Evolutionary conservation across 1,140 invertebrate species (phyloP), one percentile per base, ranked within the genome.

Genomic region (Papilio polyxenes): DNA sequence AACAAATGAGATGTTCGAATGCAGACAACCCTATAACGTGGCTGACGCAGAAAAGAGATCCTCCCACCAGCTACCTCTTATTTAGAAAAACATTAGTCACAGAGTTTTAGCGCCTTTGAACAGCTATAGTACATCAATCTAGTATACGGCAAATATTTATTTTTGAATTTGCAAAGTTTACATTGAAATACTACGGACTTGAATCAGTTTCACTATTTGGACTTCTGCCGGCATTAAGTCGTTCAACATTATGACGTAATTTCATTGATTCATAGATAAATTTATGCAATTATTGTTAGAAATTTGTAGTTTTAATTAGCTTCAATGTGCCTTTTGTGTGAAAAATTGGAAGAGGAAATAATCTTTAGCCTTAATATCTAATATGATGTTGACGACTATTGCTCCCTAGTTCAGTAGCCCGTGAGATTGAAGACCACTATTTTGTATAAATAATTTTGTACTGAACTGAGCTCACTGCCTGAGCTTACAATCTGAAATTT

Each of bases 81-180:
- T 80, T 80, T 65, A 80, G 59, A 80, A 80, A 80, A 80, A 80
- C 44, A 80, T 80, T 80, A 80, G 78, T 80, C 78, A 80, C 78
- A 23, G 15, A 11, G 78, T 48, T 37, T 80, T 44, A 20, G 53
- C 62, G 37, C 59, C 78, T 80, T 44, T 69, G 78, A 49, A 44
- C 78, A 48, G 37, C 49, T 69, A 62, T 80, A 69, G 78, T 80
- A 62, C 78, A 80, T 80, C 78, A 69, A 80, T 80, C 37, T 23
- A 69, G n/a, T 80, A 23, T 80, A 69, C n/a, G 44, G 15, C 40
- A 40, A 80, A 80, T 80, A 49, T 80, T 80, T 80, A 80, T 65
- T 80, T 80, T 80, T 80, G n/a, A 80, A 69, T 80, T 80, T 20
- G 9, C 56, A n/a, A 49, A 65, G 48, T 80, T 65, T 80, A 80